Evolutionary conservation across 2,113 vertebrate species (phyloP).

Genomic region (Pollimyrus isidori): DNA sequence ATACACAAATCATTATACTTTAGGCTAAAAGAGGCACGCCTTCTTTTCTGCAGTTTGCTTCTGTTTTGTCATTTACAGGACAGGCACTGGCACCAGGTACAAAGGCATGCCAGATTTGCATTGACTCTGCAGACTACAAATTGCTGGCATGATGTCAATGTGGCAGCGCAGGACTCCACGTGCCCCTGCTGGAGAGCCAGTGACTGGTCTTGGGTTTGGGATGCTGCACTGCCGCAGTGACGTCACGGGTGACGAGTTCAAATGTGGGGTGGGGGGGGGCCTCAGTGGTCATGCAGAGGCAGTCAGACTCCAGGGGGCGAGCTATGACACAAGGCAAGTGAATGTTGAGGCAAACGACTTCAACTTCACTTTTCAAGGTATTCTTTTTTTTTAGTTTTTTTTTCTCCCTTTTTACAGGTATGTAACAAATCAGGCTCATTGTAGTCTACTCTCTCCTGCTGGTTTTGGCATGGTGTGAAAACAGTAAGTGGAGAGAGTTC

Average conservation of each 20-base stretch:
- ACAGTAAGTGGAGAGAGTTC: constrained; percentile 53
- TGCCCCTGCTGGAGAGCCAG: neutral
- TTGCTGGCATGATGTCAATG: constrained; percentile 73
- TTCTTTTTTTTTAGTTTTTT: constrained; percentile 20
- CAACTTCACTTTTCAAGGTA: constrained; percentile 30
- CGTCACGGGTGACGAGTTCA: constrained; percentile 63
- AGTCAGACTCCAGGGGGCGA: constrained; percentile 37
- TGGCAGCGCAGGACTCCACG: constrained; percentile 53
- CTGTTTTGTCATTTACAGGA: constrained; percentile 49
- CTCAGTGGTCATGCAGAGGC: constrained; percentile 69
- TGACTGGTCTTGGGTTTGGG: neutral
- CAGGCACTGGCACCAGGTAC: constrained; percentile 77
- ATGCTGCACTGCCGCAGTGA: constrained; percentile 57
- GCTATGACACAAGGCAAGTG: constrained; percentile 52
- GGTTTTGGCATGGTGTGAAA: constrained; percentile 55
- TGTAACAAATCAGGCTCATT: constrained; percentile 51
- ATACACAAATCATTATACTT: constrained; percentile 59
- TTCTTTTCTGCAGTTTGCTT: constrained; percentile 46
- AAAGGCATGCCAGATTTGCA: constrained; percentile 84
- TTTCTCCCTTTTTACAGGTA: constrained; percentile 46
- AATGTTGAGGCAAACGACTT: constrained; percentile 39
- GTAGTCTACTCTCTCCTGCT: constrained; percentile 64
- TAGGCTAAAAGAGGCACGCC: constrained; percentile 72
- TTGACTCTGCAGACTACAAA: constrained; percentile 81
- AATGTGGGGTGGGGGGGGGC: constrained; percentile 50